Base-by-base conservation (phyloP, 2,113 vertebrate genomes). In the Anhinga rufa region DNA sequence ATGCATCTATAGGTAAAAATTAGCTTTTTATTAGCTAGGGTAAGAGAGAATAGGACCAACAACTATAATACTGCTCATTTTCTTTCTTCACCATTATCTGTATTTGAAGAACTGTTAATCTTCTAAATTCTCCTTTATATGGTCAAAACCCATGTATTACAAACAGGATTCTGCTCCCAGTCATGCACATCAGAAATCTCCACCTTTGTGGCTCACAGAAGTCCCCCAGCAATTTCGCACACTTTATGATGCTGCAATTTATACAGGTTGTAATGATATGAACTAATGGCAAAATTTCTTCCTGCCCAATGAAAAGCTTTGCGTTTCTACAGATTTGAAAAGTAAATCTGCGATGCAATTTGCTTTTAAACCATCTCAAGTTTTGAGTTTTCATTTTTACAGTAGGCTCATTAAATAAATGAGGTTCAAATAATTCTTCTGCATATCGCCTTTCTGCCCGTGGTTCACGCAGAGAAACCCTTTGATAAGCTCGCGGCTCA, bases 351-450 rank as follows among this genome's bases (percentile, higher is more conserved):
- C 2, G 3, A 65, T 32, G 71, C 29, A 36, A 88, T 96, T 94
- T 91, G 81, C 82, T 95, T 81, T 84, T 55, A 90, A 89, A 76
- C 64, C 51, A 4, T 8, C 4, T 3, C 18, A 6, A 34, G 74
- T 90, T 86, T 51, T 70, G 78, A 72, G 78, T 49, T 92, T 89
- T 90, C 84, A 15, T 62, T 94, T 96, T 96, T 76, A 93, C 91
- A 64, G 70, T 31, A 1, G 44, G 46, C 81, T 95, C 92, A 74
- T 97, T 93, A 97, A 97, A 97, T 80, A 97, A 97, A 97, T 28
- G 95, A 86, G 75, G 68, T 32, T 84, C 82, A 57, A 80, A 48
- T 62, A 81, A 91, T 64, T 85, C 88, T 31, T 58, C 17, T 4
- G 62, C 2, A 17, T 42, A 28, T 90, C 85, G 70, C 51, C 83